These are phyloP conservation scores for Drosophila ohnishii DNA, from an alignment of 1,140 invertebrate species.

Conservation along the genomic window DNA sequence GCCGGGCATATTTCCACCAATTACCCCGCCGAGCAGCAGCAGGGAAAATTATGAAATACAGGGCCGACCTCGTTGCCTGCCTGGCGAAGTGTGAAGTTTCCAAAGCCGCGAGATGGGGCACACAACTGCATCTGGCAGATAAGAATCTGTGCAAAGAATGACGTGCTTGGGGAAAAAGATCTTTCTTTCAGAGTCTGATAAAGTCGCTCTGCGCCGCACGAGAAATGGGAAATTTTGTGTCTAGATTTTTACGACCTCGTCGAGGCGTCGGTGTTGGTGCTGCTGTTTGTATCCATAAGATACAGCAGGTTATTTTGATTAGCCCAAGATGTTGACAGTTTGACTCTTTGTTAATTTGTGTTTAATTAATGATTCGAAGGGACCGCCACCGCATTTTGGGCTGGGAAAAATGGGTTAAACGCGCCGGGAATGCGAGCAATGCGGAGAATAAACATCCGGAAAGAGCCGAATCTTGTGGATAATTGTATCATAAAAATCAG, in stretches of 20 bases:
- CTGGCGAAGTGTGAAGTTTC: conserved; percentile 48
- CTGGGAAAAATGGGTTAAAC: conserved; percentile 22
- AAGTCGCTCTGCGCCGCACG: background rate
- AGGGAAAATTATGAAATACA: conserved; percentile 62
- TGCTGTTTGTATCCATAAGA: conserved; percentile 45
- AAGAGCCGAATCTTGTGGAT: background rate
- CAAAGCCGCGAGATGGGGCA: conserved; percentile 21
- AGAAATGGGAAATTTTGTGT: conserved; percentile 35
- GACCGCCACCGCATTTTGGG: conserved; percentile 3
- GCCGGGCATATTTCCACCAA: conserved; percentile 52
- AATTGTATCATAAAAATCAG: background rate
- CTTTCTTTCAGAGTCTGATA: conserved; percentile 18
- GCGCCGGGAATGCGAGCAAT: conserved; percentile 6
- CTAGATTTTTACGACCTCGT: conserved; percentile 42
- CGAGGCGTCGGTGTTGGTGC: conserved; percentile 3
- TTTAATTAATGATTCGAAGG: conserved; percentile 59
- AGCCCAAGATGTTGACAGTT: conserved; percentile 66
- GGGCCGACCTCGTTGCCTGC: conserved; percentile 8
- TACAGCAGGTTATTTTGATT: conserved; percentile 67
- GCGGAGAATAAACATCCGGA: conserved; percentile 19
- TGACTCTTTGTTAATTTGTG: conserved; percentile 68
- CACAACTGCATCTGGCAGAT: conserved; percentile 52
- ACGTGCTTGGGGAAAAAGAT: conserved; percentile 12
- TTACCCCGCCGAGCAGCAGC: conserved; percentile 28
- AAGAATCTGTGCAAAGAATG: conserved; percentile 43